These are phyloP conservation scores for Drosophila ananassae DNA, from an alignment of 1,140 invertebrate species.

Conservation along the genomic window DNA sequence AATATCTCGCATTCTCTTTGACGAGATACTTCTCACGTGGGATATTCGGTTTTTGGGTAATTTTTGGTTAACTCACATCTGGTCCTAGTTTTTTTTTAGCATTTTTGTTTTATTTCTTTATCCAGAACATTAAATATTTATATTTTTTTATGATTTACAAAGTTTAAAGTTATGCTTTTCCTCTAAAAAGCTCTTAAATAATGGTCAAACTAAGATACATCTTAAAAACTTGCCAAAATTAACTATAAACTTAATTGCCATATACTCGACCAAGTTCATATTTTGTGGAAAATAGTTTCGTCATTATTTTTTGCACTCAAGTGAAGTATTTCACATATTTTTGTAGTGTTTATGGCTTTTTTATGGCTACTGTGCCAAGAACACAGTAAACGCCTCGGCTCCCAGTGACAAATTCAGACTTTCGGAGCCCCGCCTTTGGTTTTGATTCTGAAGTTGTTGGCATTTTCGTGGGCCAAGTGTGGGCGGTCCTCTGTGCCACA, in stretches of 20 bases:
- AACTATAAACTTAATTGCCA: constrained; percentile 15
- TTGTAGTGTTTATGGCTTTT: constrained; percentile 31
- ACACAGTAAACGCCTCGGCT: constrained; percentile 34
- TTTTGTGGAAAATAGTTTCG: constrained; percentile 17
- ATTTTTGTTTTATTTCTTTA: not conserved
- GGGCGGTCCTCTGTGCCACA: constrained; percentile 17
- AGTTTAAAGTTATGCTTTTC: not conserved
- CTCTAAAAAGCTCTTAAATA: not conserved
- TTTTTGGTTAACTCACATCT: not conserved
- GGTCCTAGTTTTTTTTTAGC: not conserved
- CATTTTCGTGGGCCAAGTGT: constrained; percentile 29
- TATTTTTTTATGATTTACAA: not conserved
- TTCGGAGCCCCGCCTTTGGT: constrained; percentile 18
- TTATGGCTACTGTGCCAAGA: constrained; percentile 49
- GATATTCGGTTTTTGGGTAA: not conserved
- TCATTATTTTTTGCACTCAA: constrained; percentile 20
- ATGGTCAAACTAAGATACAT: not conserved
- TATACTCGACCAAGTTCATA: not conserved
- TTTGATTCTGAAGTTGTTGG: constrained; percentile 26
- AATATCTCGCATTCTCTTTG: not conserved
- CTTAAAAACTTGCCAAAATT: not conserved
- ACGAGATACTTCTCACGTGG: not conserved
- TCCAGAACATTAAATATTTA: not conserved
- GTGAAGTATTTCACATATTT: constrained; percentile 31
- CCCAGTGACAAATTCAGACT: constrained; percentile 36